Conservation (phyloP, 2,113 vertebrate species). For the Lathamus discolor region DNA sequence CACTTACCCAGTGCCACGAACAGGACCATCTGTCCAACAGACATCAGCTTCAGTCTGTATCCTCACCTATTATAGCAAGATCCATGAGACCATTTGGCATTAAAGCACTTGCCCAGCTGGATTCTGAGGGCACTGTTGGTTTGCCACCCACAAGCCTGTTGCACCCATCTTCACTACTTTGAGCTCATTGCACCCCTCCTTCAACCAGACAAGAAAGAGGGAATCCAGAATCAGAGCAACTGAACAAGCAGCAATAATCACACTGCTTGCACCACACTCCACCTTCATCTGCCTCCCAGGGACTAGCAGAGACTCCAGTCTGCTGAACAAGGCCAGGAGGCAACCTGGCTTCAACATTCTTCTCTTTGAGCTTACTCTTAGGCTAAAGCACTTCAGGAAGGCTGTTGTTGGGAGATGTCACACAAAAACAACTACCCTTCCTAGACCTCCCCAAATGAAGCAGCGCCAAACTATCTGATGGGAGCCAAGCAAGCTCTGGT, state of each 20-base stretch:
- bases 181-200: not conserved
- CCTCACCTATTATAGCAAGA: not conserved
- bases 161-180: not conserved
- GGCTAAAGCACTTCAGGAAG: not conserved
- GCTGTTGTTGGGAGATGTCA: not conserved
- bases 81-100: not conserved
- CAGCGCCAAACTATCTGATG: not conserved
- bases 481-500: slow-evolving; percentile 34
- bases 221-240: not conserved
- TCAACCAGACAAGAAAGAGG: not conserved
- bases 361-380: not conserved
- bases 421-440: not conserved
- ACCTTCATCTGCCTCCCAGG: not conserved
- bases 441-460: not conserved
- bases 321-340: not conserved
- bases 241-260: not conserved
- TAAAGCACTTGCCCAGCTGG: not conserved
- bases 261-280: not conserved
- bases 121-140: not conserved
- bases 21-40: not conserved
- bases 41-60: not conserved
- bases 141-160: not conserved
- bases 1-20: not conserved
- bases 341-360: not conserved
- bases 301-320: not conserved